Base-by-base conservation (phyloP, 2,888 invertebrate genomes). In the Mermis nigrescens region DNA sequence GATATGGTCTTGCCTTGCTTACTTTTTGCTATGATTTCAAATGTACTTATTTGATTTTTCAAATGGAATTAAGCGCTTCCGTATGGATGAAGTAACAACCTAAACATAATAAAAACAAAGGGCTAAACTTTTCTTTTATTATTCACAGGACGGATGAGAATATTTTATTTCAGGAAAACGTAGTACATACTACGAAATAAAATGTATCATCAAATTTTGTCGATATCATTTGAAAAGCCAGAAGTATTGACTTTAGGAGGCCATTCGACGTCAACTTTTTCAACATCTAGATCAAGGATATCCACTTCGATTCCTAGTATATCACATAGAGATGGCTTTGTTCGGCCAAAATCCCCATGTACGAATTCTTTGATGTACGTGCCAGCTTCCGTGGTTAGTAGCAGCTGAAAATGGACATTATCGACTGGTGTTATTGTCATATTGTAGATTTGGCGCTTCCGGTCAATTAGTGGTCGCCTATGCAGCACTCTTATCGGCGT, bases 321-420 rank as follows among this genome's bases (percentile, higher is more conserved):
- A 26, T 80, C 79, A 1, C 80, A 76, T 29, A 94, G 76, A 67
- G 80, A 82, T 0, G 95, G 95, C 12, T 71, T 73, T 0, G 91
- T 90, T 65, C 95, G 79, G 1, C 87, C 85, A 72, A 92, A 85
- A 77, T 98, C 95, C 1, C 94, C 89, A 76, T 95, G 91, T 26
- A 88, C 85, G 77, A 95, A 87, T 77, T 98, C 95, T 76, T 98
- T 98, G 1, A 98, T 82, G 73, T 98, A 98, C 1, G 72, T 72
- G 22, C 71, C 71, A 19, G 71, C 71, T 63, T 71, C 69, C 2
- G 61, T 57, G 12, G 7, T 27, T 1, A 61, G 38, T 56, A 52
- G 46, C 28, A 66, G 46, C n/a, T 60, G 57, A 52, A 66, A 68
- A 48, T 65, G 61, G 52, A 65, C 64, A 31, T 63, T 61, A 54